Evolutionary conservation across 2,888 invertebrate genomes (phyloP), one percentile per base, ranked within the genome.

Genomic region (Schizotus pectinicornis): DNA sequence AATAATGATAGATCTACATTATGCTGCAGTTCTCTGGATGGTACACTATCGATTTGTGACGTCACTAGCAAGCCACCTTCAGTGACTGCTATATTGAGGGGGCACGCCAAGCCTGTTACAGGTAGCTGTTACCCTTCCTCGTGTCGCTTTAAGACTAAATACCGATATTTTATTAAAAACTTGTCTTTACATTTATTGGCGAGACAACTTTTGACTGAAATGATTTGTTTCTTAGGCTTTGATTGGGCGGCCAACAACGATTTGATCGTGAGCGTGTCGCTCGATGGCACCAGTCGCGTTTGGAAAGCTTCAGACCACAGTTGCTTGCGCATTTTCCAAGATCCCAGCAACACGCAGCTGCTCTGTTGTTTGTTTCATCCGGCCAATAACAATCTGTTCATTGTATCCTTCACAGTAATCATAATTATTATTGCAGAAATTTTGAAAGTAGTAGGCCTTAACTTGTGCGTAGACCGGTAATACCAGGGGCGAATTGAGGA

Each of bases 241-340:
- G 91, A 91, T 76, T 94, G 94, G 94, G 93, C 93, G 0, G 85
- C 87, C 9, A 90, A 91, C 30, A 94, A 94, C 81, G 94, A 94
- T 80, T 80, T 92, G 62, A 83, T 94, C 61, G 88, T 92, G 53
- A 91, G 91, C 41, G 88, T 89, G 61, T 91, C 90, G 1, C 76
- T 87, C 70, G 92, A 94, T 79, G 87, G 86, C 7, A 86, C 87
- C 22, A 83, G 92, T 47, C 83, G 89, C 68, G 82, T 94, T 59
- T 94, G 93, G 94, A 69, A 71, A 54, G 66, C 72, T 3, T 52
- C 63, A 14, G 85, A 86, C 73, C 82, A 86, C 62, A 75, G 76
- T 7, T 89, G 89, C 60, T 80, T 91, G 64, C 81, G 91, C 33
- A 81, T 82, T 6, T 86, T 89, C 55, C 78, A 77, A 45, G 90